Evolutionary conservation across 2,113 vertebrate genomes (phyloP), one percentile per base, ranked within the genome.

Genomic region (Mirounga angustirostris): DNA sequence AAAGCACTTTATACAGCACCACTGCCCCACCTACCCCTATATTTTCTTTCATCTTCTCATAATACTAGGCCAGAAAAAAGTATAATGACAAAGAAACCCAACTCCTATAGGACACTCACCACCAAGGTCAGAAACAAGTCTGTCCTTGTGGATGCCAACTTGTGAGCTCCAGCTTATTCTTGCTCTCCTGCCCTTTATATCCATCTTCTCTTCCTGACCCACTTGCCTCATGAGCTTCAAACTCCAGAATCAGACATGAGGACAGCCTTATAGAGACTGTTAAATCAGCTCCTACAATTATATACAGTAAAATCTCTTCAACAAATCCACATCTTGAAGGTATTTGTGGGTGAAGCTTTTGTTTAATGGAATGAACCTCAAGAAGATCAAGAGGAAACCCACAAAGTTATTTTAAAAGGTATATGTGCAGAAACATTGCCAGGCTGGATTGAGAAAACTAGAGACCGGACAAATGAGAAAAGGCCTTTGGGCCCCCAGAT

Each of bases 201-300:
- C 33, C 33, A 69, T 94, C 54, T 73, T 91, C 71, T 85, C 52
- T 56, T 61, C 40, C 67, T 73, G 59, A 67, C 54, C 54, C 40
- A 21, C 22, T 43, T 90, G 56, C 73, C 33, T 93, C 79, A 40
- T 63, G 30, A 95, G 43, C 50, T 92, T 92, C 15, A 61, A 97
- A 84, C n/a, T 89, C 89, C 76, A 92, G 33, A 96, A 92, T 79
- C 40, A 83, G 11, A 82, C 54, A 54, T 8, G 33, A 91, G 91
- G 33, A 83, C 30, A 96, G 7, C 46, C 33, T 91, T 89, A 26
- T 7, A 36, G 76, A 76, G 3, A 81, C 30, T 69, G 50, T 36
- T 83, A 65, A 91, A 52, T 0, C 14, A 80, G 26, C 11, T 78
- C 21, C 78, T 54, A 69, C 26, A 96, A 46, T 54, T 69, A 83